A percentile compares a stretch with the other conserved stretches of the same genome.
These are phyloP conservation scores for Prionace glauca DNA, from an alignment of 2,797 vertebrate genomes.

Conservation along the genomic window DNA sequence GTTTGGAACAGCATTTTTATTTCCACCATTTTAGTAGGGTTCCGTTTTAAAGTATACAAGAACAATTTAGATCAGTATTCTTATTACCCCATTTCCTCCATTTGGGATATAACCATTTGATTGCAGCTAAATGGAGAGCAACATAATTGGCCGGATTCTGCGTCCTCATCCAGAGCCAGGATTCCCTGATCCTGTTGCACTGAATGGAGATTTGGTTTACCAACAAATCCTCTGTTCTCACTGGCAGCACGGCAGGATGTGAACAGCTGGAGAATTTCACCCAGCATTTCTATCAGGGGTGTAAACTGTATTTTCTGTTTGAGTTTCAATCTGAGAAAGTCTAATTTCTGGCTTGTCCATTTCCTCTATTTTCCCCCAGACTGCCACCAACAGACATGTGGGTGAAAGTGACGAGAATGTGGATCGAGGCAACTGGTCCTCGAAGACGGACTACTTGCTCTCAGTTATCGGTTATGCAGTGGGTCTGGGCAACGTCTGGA, in stretches of 20 bases:
- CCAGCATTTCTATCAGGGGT: neutral
- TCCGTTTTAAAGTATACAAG: too few species aligned
- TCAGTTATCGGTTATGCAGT: slow-evolving; percentile 65
- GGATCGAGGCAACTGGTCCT: neutral
- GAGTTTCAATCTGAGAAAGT: neutral
- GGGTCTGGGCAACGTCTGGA: slow-evolving; percentile 66
- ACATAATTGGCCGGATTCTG: too few species aligned
- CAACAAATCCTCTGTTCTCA: too few species aligned
- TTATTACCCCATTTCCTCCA: too few species aligned
- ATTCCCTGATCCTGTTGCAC: too few species aligned
- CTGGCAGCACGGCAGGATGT: too few species aligned
- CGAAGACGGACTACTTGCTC: slow-evolving; percentile 42
- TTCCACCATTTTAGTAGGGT: too few species aligned
- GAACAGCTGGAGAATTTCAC: too few species aligned
- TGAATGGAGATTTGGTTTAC: too few species aligned
- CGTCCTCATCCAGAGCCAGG: too few species aligned
- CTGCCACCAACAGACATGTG: neutral
- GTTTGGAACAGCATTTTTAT: too few species aligned
- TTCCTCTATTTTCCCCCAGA: neutral
- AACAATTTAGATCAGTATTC: too few species aligned
- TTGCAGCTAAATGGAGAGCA: neutral
- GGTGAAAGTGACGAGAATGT: neutral
- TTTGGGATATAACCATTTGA: neutral
- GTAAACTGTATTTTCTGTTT: neutral
- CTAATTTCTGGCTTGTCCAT: neutral